Evolutionary conservation across 2,113 vertebrate species (phyloP), one percentile per base, ranked within the genome.

Genomic region (Albula goreensis): DNA sequence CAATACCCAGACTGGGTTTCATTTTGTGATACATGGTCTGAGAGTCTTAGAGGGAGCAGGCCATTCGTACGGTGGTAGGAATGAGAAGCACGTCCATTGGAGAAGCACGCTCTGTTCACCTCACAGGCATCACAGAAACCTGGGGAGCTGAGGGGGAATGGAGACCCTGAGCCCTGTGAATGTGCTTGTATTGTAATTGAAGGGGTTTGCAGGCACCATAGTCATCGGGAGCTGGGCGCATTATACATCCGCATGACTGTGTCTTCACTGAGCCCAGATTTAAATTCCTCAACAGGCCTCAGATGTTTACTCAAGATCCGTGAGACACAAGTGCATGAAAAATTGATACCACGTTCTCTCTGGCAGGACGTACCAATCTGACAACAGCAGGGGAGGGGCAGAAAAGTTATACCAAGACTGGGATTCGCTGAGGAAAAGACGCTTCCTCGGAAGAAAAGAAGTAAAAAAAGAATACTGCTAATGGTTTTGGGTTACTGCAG

Each of bases 111-210:
- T 41, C 31, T 41, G 31, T 41, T 41, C 31, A 41, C 31, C 31
- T 41, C 31, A 41, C 31, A 41, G 31, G 31, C 31, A 41, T 41
- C 31, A 41, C 31, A 41, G 31, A 41, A 41, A 41, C 31, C 31
- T 41, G 31, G 31, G 31, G 31, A 41, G 31, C 31, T 41, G 31
- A 41, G 31, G 31, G 31, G 31, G 31, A 41, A 41, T 41, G 31
- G 31, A 41, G 31, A n/a, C 90, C 90, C 87, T 89, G 90, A 89
- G 92, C 1, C 17, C 60, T 17, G 84, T 89, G 89, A 87, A 90
- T 91, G 86, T 90, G 90, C 90, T 91, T 60, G 87, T 92, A 91
- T 85, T 90, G 84, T 93, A 92, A 94, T 91, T 87, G 90, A 88
- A 49, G 49, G 85, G 91, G 92, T 93, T 91, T 89, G 84, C 60